Base-by-base conservation (phyloP, 2,888 invertebrate species). In the Diarsia brunnea region DNA sequence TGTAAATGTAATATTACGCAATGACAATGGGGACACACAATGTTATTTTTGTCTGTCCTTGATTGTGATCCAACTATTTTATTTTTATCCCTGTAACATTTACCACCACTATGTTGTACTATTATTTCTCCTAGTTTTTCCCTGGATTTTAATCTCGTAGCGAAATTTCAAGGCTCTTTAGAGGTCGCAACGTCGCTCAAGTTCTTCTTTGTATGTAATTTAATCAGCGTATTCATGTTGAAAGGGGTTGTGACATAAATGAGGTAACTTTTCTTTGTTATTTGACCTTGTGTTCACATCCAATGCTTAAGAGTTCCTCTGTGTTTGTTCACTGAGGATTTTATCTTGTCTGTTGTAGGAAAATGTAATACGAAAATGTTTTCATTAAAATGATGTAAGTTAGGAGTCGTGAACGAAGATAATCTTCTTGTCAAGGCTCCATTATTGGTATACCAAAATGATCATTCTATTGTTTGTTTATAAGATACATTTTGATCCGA, bases 161-260 rank as follows among this genome's bases (percentile, higher is more conserved):
- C 68, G 38, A 63, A 81, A 78, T 86, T 73, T 83, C 78, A 86
- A 86, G 76, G 78, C 51, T 73, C 73, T 75, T 87, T 85, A 86
- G 84, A 80, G 73, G 78, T 70, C 64, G 65, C 81, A 73, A 88
- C 86, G 72, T 78, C 76, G 76, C 84, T 86, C 81, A 78, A 78
- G 86, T 80, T 76, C 77, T 81, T 81, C 73, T 82, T 82, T 82
- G 84, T 86, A 69, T 84, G 88, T 79, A 79, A 86, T 86, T 83
- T 86, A 86, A 88, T 88, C 84, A 83, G 86, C 69, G 88, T 83
- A 75, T 86, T 83, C 76, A 86, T 78, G 84, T 81, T 86, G 86
- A 86, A 86, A 83, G 78, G 84, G 86, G 86, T 88, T 84, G 72
- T 77, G 84, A 78, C 83, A 78, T 73, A 85, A 82, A 78, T 85